Percentiles rank a stretch among this genome's conserved stretches.
Evolutionary conservation across 2,888 invertebrate genomes (phyloP).

Genomic region (Sipha maydis): DNA sequence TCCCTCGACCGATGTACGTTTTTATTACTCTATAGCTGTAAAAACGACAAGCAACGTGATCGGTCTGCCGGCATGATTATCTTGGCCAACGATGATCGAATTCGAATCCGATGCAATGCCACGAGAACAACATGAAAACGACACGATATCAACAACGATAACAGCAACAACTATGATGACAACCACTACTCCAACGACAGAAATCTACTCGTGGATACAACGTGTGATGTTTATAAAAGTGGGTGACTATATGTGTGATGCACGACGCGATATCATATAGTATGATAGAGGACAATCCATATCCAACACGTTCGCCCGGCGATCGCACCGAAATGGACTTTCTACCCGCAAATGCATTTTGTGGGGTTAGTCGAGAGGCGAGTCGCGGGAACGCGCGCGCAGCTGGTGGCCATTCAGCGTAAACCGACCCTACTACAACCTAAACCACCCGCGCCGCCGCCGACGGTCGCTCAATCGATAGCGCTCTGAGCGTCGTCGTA

Average conservation of each 20-base stretch:
- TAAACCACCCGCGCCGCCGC: background rate
- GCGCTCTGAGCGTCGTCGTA: constrained; percentile 28
- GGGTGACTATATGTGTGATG: background rate
- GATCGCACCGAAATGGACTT: constrained; percentile 60
- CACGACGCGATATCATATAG: background rate
- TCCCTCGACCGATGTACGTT: background rate
- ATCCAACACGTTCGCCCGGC: constrained; percentile 57
- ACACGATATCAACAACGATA: background rate
- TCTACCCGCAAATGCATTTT: constrained; percentile 41
- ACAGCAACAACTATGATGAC: background rate
- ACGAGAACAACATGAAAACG: background rate
- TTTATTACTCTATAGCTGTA: background rate
- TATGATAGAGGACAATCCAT: background rate
- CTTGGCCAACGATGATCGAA: background rate
- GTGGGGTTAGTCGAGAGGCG: constrained; percentile 33
- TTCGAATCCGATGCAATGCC: background rate
- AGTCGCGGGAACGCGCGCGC: constrained; percentile 44
- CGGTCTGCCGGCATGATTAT: background rate
- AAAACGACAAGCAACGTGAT: background rate
- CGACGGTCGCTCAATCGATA: constrained; percentile 53
- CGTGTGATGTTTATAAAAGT: background rate
- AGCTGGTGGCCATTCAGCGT: constrained; percentile 43
- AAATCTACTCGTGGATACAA: background rate
- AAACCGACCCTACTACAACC: constrained; percentile 24
- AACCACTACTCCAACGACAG: background rate